These are phyloP conservation scores for Helicoverpa armigera DNA, from an alignment of 1,140 invertebrate genomes.

Conservation along the genomic window DNA sequence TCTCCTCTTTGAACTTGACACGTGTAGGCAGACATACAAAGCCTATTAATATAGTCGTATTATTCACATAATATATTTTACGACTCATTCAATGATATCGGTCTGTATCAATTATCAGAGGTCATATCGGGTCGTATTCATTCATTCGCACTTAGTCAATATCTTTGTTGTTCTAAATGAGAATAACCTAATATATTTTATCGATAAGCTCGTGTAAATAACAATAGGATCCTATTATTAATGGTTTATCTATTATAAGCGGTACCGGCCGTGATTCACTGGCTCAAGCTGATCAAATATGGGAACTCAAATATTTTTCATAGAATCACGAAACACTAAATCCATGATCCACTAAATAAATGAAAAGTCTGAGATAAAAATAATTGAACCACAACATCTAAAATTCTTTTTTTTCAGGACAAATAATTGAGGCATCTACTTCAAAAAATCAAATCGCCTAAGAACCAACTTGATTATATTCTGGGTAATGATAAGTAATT, in stretches of 20 bases:
- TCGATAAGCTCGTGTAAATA: neutral
- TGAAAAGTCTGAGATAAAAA: too few relatives aligned
- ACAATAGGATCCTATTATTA: neutral
- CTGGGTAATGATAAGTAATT: neutral
- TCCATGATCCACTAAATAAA: too few relatives aligned
- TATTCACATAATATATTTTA: conserved; percentile 1
- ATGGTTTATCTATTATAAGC: neutral
- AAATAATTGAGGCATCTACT: too few relatives aligned
- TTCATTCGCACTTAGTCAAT: conserved; percentile 33
- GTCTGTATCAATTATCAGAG: conserved; percentile 28
- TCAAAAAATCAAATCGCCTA: neutral
- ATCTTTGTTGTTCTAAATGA: conserved; percentile 5
- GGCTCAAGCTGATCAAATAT: too few relatives aligned
- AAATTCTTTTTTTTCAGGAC: neutral
- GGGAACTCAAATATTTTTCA: too few relatives aligned
- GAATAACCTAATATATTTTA: conserved; percentile 4
- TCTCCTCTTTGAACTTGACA: neutral
- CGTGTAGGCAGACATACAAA: neutral
- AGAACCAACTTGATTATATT: neutral
- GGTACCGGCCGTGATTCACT: neutral
- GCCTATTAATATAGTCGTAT: neutral
- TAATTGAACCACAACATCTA: too few relatives aligned
- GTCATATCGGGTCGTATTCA: conserved; percentile 42
- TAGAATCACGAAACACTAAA: too few relatives aligned
- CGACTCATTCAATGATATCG: neutral